Evolutionary conservation across 2,888 invertebrate species (phyloP).

Genomic region (Apotomis capreana): DNA sequence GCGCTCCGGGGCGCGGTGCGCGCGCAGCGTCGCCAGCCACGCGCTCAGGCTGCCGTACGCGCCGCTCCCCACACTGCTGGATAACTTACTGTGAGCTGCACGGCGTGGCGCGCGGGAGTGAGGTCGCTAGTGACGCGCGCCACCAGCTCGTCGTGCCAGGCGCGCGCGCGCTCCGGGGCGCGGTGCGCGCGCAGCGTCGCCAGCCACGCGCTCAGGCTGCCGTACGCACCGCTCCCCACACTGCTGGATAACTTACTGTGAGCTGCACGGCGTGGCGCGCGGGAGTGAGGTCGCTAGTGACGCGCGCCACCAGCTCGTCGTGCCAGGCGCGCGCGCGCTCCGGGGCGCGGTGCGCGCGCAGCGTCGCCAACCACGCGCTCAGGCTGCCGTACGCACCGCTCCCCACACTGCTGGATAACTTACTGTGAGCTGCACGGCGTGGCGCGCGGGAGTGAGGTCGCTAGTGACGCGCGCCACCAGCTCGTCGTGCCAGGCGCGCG

Average conservation of each 20-base stretch:
- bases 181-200: background rate
- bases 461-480: background rate
- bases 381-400: background rate
- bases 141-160: no score
- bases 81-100: no score
- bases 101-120: no score
- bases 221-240: background rate
- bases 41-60: no score
- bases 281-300: background rate
- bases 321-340: background rate
- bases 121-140: no score
- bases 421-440: conserved; percentile 52
- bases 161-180: background rate
- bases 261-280: background rate
- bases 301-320: background rate
- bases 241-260: conserved; percentile 56
- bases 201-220: background rate
- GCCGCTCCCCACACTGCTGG: no score
- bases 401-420: conserved; percentile 42
- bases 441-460: background rate
- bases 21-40: background rate
- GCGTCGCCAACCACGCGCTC: background rate
- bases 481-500: background rate
- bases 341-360: conserved; percentile 34
- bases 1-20: no score